Percentiles rank a stretch among this genome's conserved stretches.
phyloP scores from a whole-genome alignment of 2,888 invertebrate genomes.

The Sceliomorpha sp. region DNA sequence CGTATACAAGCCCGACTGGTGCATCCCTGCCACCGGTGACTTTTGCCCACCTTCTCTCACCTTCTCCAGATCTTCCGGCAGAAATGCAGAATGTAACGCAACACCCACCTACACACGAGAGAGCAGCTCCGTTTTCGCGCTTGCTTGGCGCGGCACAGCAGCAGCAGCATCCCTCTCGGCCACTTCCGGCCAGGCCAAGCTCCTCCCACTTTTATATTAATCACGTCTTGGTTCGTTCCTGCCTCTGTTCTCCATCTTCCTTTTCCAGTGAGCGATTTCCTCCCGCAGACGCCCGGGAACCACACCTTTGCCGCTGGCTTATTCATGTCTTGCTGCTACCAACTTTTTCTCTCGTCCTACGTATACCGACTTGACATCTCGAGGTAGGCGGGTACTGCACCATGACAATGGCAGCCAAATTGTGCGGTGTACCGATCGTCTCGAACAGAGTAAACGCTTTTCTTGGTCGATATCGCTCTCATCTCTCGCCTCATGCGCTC shows the following conservation, averaged over 20 bases:
- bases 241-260: constrained; percentile 73
- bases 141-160: constrained; percentile 74
- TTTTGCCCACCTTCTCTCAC: constrained; percentile 52
- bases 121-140: constrained; percentile 71
- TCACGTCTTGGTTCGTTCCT: constrained; percentile 78
- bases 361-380: constrained; percentile 53
- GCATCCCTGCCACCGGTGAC: constrained; percentile 47
- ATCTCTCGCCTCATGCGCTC: constrained; percentile 19
- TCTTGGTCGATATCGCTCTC: constrained; percentile 53
- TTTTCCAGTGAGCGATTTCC: constrained; percentile 73
- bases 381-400: constrained; percentile 59
- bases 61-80: constrained; percentile 56
- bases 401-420: constrained; percentile 59
- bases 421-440: constrained; percentile 56
- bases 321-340: constrained; percentile 68
- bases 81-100: constrained; percentile 52
- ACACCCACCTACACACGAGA: constrained; percentile 54
- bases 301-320: constrained; percentile 77
- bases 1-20: constrained; percentile 21
- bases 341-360: constrained; percentile 55
- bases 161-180: constrained; percentile 76
- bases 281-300: constrained; percentile 75
- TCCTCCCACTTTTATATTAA: constrained; percentile 81
- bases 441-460: constrained; percentile 47
- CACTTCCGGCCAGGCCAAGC: constrained; percentile 76